Percentiles rank a stretch among this genome's conserved stretches.
phyloP scores from a whole-genome alignment of 2,797 vertebrate species.

The Mormyrops boulengeri region DNA sequence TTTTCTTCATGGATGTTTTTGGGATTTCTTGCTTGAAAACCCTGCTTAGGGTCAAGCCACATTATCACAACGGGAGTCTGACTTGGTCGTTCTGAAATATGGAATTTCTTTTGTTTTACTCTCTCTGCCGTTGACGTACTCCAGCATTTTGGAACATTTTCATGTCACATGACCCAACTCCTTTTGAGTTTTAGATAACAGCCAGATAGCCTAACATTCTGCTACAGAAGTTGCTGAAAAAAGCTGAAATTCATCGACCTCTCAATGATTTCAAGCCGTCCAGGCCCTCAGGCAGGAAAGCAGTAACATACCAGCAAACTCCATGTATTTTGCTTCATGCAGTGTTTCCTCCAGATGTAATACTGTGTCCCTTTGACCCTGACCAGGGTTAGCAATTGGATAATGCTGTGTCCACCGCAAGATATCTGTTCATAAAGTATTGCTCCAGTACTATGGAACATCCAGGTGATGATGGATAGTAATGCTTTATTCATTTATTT shows the following conservation, averaged over 20 bases:
- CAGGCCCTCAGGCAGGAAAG: background rate
- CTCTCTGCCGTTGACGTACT: background rate
- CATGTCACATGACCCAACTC: background rate
- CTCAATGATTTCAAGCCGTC: background rate
- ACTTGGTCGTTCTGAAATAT: background rate
- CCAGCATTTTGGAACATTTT: background rate
- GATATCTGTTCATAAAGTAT: background rate
- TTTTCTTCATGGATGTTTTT: background rate
- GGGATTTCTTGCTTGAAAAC: background rate
- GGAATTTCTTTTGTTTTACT: background rate
- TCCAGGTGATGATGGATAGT: background rate
- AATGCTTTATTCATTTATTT: background rate
- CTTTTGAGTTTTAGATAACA: background rate
- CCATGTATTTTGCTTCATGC: background rate
- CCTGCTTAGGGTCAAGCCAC: background rate
- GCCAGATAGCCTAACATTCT: background rate
- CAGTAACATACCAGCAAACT: background rate
- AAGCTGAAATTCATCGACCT: background rate
- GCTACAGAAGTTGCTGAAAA: background rate
- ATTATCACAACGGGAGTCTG: background rate
- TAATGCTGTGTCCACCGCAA: background rate
- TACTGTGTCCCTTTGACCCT: background rate
- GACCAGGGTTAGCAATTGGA: background rate
- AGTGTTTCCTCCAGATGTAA: background rate
- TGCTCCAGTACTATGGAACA: background rate